Evolutionary conservation across 2,113 vertebrate species (phyloP), one percentile per base, ranked within the genome.

Genomic region (Colossoma macropomum): DNA sequence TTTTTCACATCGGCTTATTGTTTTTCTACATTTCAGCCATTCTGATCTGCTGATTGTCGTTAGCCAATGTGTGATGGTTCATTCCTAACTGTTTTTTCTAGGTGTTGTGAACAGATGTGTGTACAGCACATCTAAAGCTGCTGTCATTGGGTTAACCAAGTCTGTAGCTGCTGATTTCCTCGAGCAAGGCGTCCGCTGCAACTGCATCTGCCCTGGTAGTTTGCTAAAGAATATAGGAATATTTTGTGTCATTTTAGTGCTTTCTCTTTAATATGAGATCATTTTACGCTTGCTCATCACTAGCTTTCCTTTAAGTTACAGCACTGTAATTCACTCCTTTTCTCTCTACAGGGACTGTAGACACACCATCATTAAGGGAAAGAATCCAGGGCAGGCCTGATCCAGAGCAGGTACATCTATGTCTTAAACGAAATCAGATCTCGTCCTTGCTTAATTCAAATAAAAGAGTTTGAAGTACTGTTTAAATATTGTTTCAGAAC

Each of bases 161-260:
- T 96, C 97, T 0, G 94, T 98, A 85, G 97, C 97, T 12, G 95
- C 95, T 0, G 98, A 99, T 92, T 99, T 97, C 90, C 93, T 97
- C 86, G 95, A 96, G 28, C 93, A 96, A 91, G 97, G 97, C 17
- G 97, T 99, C 88, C 92, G 97, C 79, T 99, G 98, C 85, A 99
- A 98, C 90, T 98, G 97, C 48, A 38, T 99, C 87, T 98, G 97
- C 88, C 97, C 98, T 34, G 97, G 97, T 99, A 90, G 94, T 95
- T 88, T 23, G 32, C 27, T 68, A 32, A 32, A 56, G 12, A 21
- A 9, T 45, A 45, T 9, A 1, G 41, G 41, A n/a, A n/a, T 34
- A 27, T 63, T 19, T 12, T 50, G 4, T 52, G 38, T 63, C 23
- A 65, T 54, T 50, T 13, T 50, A 45, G 54, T 56, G 7, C 1